These are phyloP conservation scores for Apoda limacodes DNA, from an alignment of 2,888 invertebrate genomes.

Conservation along the genomic window DNA sequence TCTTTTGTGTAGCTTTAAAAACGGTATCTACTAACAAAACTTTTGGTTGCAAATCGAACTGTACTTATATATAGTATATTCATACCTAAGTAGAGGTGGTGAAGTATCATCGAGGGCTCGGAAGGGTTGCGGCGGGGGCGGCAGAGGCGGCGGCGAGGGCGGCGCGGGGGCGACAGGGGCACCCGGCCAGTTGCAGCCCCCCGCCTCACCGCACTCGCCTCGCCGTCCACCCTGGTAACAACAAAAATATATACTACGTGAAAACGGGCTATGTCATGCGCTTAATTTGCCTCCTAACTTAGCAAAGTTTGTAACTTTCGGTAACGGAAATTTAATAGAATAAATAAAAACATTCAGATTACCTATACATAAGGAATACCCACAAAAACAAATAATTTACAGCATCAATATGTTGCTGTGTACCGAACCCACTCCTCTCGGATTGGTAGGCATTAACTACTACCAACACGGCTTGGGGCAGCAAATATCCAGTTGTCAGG, in stretches of 20 bases:
- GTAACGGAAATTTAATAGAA: background rate
- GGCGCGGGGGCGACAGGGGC: slow-evolving; percentile 37
- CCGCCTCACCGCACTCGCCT: slow-evolving; percentile 52
- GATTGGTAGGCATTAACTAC: too few species aligned
- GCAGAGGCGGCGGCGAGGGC: slow-evolving; percentile 57
- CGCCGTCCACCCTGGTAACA: slow-evolving; percentile 59
- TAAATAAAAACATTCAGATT: slow-evolving; percentile 3
- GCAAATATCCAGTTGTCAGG: too few species aligned
- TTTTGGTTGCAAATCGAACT: background rate
- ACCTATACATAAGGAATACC: too few species aligned
- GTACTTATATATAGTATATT: background rate
- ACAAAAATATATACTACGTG: slow-evolving; percentile 3
- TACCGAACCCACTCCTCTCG: too few species aligned
- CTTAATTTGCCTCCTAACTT: background rate
- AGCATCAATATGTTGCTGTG: background rate
- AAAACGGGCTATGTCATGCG: slow-evolving; percentile 1
- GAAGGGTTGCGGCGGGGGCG: slow-evolving; percentile 57
- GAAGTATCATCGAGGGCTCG: slow-evolving; percentile 58
- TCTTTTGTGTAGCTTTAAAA: background rate
- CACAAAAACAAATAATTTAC: too few species aligned
- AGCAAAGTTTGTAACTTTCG: background rate
- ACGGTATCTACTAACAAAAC: background rate
- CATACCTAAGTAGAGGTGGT: slow-evolving; percentile 51
- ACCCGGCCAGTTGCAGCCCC: slow-evolving; percentile 51
- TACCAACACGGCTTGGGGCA: too few species aligned